A percentile compares a stretch with the other conserved stretches of the same genome.
phyloP scores from a whole-genome alignment of 2,113 vertebrate genomes.

The Camelus dromedarius region DNA sequence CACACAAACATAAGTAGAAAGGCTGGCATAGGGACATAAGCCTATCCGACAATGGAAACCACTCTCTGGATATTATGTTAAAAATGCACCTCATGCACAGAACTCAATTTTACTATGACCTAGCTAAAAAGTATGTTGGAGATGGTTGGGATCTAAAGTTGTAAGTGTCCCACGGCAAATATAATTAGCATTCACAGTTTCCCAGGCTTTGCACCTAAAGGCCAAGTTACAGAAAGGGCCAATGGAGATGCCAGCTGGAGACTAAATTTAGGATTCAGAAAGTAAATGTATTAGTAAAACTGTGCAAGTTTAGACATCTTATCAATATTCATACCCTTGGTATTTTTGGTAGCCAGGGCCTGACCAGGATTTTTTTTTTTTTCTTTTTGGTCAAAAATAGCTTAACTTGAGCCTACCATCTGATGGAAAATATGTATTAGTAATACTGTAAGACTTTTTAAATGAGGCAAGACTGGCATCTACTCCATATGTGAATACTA shows the following conservation, averaged over 20 bases:
- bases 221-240: neutral
- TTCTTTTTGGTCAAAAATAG: neutral
- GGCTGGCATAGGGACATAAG: neutral
- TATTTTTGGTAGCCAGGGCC: slow-evolving; percentile 2
- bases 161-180: neutral
- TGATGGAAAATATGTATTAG: neutral
- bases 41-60: neutral
- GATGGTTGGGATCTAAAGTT: neutral
- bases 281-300: neutral
- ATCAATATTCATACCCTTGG: slow-evolving; percentile 56
- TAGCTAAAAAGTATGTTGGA: neutral
- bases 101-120: neutral
- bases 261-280: slow-evolving; percentile 37
- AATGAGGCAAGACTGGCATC: slow-evolving; percentile 34
- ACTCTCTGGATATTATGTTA: neutral
- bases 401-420: neutral
- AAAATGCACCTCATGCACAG: neutral
- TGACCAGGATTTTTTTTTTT: neutral
- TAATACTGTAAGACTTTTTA: neutral
- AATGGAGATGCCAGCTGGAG: neutral
- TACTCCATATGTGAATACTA: slow-evolving; percentile 56
- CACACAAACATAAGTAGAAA: no score
- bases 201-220: neutral
- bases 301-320: neutral
- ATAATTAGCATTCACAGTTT: slow-evolving; percentile 9